phyloP scores from a whole-genome alignment of 2,888 invertebrate genomes.

The Desoria tigrina region DNA sequence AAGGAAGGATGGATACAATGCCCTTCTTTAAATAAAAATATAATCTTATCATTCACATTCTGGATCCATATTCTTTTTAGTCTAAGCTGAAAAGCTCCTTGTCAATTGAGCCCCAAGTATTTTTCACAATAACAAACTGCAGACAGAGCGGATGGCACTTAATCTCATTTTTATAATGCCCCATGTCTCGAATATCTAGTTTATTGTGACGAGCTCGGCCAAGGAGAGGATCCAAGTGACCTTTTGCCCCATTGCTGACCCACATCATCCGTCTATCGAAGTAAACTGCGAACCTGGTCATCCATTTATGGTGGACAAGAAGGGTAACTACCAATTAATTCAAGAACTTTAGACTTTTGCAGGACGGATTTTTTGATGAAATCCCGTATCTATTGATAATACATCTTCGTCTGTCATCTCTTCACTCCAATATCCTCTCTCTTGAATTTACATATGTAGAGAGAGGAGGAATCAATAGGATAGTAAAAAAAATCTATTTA shows the following conservation, averaged over 20 bases:
- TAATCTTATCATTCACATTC: background rate
- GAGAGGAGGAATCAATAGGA: too few species aligned
- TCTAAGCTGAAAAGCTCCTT: background rate
- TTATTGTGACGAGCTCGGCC: slow-evolving; percentile 53
- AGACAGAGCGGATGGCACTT: background rate
- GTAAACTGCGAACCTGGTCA: slow-evolving; percentile 52
- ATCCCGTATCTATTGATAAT: background rate
- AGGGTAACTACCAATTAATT: too few species aligned
- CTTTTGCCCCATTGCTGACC: slow-evolving; percentile 53
- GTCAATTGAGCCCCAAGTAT: background rate
- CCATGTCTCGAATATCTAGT: slow-evolving; percentile 31
- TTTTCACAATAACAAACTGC: background rate
- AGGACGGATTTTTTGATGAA: background rate
- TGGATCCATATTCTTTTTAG: too few species aligned
- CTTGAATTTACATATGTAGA: too few species aligned
- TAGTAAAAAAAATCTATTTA: background rate
- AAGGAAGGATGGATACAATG: too few species aligned
- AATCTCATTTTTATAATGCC: background rate
- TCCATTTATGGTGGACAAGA: slow-evolving; percentile 53
- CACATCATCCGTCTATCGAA: slow-evolving; percentile 52
- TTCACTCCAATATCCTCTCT: too few species aligned
- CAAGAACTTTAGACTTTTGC: too few species aligned
- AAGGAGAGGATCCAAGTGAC: slow-evolving; percentile 53
- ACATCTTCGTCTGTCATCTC: background rate
- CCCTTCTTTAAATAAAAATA: too few species aligned